Evolutionary conservation across 2,113 vertebrate species (phyloP), one percentile per base, ranked within the genome.

Genomic region (Spea bombifrons): DNA sequence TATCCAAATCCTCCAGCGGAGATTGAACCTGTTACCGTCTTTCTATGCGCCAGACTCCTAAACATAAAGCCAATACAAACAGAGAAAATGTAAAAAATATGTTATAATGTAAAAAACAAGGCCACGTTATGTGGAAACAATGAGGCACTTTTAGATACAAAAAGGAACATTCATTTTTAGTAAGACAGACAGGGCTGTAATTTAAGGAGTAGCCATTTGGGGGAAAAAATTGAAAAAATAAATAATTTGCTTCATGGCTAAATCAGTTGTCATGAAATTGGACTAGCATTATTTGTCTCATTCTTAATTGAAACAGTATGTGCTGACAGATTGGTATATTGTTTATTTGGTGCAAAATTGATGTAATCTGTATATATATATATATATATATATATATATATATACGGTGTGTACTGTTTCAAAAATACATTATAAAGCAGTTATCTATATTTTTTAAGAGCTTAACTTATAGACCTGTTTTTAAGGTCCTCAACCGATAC

Each of bases 41-140:
- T 69, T 17, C 50, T 30, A 45, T 78, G 80, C 73, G 83, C 84
- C 79, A 84, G 78, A 84, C 75, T 50, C 55, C 68, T 67, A 17
- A 47, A 52, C 47, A 66, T 50, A 13, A 7, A 73, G 75, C 75
- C 80, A 69, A 75, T 75, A 75, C 55, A 68, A 78, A 66, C 55
- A 74, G 47, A 70, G 57, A 76, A 65, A 57, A 67, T 68, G 73
- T 52, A 65, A 55, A 78, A 66, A 65, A 70, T 70, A 68, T 69
- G 59, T 75, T 75, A 55, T 71, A 48, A 76, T 72, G 72, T 67
- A 72, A 81, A 73, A 78, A 72, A 71, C 49, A 81, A 80, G 69
- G 68, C 71, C 71, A 57, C 52, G 71, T 80, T 52, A 78, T 64
- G 47, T 71, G 72, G 75, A 73, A 61, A 66, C 53, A 66, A 59